Evolutionary conservation across 1,140 invertebrate species (phyloP), one percentile per base, ranked within the genome.

Genomic region (Macrobrachium nipponense): DNA sequence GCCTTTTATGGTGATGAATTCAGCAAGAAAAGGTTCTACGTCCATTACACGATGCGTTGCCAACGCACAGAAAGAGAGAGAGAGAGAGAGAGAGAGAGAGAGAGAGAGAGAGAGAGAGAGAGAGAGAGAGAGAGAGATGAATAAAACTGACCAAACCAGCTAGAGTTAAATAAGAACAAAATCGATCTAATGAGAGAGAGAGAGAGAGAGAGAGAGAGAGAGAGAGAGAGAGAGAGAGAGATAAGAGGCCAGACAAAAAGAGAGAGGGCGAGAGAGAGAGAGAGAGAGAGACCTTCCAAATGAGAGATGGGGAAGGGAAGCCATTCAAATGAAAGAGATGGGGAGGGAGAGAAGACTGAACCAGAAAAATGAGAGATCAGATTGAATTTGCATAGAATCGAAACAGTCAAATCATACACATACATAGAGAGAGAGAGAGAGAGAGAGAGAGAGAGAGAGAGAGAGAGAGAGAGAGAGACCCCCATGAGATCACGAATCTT

Each of bases 61-160:
- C 27, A 36, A 36, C 27, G 27, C 27, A 36, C 1, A 36, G 27
- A 36, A 4, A 36, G 27, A 36, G 27, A 36, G 27, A 36, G 27
- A 36, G 27, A 36, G 62, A 64, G 62, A 64, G 62, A 64, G 62
- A 64, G 62, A 64, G 62, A 36, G 27, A 36, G 27, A 27, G 20
- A 27, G 77, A 23, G 61, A 79, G 77, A 66, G 77, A 27, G 77
- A 66, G 77, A 64, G 77, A 43, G 77, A 79, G 77, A 43, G 20
- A 27, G 77, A 23, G 61, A 79, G 77, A 66, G 77, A 27, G 77
- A 66, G 77, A 64, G 77, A 43, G 77, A 79, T 59, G 17, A 36
- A 36, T 36, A 36, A 36, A 36, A 36, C 4, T 36, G n/a, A 36
- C 4, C 27, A 36, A 36, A 36, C 4, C 27, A 36, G 4, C 27